Percentiles rank a stretch among this genome's conserved stretches.
phyloP scores from a whole-genome alignment of 2,113 vertebrate species.

The Dissostichus mawsoni region DNA sequence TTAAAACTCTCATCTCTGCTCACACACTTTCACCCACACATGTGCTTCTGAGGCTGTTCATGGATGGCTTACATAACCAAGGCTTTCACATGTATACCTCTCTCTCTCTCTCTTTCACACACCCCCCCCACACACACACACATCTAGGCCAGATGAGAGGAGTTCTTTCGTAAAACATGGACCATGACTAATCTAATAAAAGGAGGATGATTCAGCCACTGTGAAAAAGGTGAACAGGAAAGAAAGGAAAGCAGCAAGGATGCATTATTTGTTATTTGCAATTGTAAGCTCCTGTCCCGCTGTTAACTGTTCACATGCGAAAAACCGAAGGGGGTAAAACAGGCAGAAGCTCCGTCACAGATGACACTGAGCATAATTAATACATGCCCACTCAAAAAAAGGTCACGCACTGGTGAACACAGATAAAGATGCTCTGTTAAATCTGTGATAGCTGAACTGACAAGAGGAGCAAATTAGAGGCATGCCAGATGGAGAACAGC shows the following conservation, averaged over 20 bases:
- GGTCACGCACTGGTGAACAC: slow-evolving; percentile 55
- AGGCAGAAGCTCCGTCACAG: background rate
- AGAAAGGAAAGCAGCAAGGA: slow-evolving; percentile 2
- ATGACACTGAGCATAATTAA: slow-evolving; percentile 10
- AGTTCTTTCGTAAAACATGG: slow-evolving; percentile 52
- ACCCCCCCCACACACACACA: background rate
- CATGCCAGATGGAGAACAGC: slow-evolving; percentile 21
- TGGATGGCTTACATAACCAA: slow-evolving; percentile 73
- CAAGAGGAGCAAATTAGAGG: slow-evolving; percentile 41
- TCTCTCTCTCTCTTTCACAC: background rate
- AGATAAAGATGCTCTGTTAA: slow-evolving; percentile 61
- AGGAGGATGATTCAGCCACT: slow-evolving; percentile 28
- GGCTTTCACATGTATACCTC: slow-evolving; percentile 50
- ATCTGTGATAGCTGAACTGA: slow-evolving; percentile 18
- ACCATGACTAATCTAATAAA: slow-evolving; percentile 64
- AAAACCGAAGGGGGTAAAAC: background rate
- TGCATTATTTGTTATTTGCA: slow-evolving; percentile 8
- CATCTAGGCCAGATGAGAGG: slow-evolving; percentile 61
- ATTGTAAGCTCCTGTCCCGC: slow-evolving; percentile 3
- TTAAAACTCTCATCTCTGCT: slow-evolving; percentile 33
- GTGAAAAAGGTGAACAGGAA: slow-evolving; percentile 33
- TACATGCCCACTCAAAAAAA: slow-evolving; percentile 31
- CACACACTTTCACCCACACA: slow-evolving; percentile 25
- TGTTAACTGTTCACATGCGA: slow-evolving; percentile 21
- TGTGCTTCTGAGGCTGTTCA: slow-evolving; percentile 35